Conservation (phyloP, 2,113 vertebrate genomes). For the Melanostigma gelatinosum region DNA sequence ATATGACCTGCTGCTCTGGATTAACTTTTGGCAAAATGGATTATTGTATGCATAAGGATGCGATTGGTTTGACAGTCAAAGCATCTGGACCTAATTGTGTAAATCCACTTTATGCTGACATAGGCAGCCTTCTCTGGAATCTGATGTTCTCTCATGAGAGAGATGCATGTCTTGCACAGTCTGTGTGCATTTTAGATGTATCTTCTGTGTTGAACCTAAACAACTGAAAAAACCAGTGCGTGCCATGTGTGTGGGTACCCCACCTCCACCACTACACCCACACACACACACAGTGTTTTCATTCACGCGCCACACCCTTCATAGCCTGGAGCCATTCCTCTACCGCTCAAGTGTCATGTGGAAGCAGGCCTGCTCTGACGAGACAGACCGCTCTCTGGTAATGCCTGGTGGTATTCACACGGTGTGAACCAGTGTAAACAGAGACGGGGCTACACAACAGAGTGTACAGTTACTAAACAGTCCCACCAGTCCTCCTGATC, state of each 20-base stretch:
- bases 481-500: constrained; percentile 45
- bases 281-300: constrained; percentile 13
- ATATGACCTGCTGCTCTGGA: background rate
- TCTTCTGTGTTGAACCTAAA: background rate
- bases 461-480: constrained; percentile 69
- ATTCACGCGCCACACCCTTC: constrained; percentile 65
- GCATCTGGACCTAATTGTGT: constrained; percentile 11
- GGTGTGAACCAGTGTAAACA: constrained; percentile 66
- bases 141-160: background rate
- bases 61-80: background rate
- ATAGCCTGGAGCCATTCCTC: constrained; percentile 56
- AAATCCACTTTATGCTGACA: constrained; percentile 17
- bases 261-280: background rate
- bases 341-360: constrained; percentile 50
- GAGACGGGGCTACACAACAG: constrained; percentile 45
- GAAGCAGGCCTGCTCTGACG: constrained; percentile 7
- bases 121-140: constrained; percentile 9
- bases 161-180: no score
- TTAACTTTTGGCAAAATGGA: background rate
- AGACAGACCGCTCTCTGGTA: constrained; percentile 43
- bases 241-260: background rate
- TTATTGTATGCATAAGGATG: background rate
- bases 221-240: constrained; percentile 3
- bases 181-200: background rate
- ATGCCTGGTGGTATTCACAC: constrained; percentile 44